Percentiles rank a stretch among this genome's conserved stretches.
These are phyloP conservation scores for Threskiornis aethiopicus DNA, from an alignment of 2,797 vertebrate species.

Conservation along the genomic window DNA sequence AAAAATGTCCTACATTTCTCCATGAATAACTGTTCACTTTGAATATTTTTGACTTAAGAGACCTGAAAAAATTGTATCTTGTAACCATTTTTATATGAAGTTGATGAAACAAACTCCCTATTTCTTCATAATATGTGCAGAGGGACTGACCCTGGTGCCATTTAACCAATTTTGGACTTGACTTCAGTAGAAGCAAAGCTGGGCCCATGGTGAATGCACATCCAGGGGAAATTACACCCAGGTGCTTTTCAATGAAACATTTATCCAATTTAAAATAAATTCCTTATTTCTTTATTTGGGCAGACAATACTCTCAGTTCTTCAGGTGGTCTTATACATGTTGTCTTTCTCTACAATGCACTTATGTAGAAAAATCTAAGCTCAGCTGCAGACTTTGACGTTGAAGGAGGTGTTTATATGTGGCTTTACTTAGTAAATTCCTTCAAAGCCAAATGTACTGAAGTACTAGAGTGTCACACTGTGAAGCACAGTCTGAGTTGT, in stretches of 20 bases:
- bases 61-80: not conserved
- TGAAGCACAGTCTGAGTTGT: not conserved
- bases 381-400: not conserved
- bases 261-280: not conserved
- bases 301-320: not conserved
- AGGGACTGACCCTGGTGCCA: not conserved
- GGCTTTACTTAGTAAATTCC: not conserved
- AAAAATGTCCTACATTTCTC: not conserved
- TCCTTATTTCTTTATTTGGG: not conserved
- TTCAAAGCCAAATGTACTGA: not conserved
- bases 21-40: not conserved
- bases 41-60: not conserved
- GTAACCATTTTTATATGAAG: not conserved
- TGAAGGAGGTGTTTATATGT: not conserved
- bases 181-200: not conserved
- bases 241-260: not conserved
- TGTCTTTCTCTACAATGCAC: not conserved
- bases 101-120: not conserved
- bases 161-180: not conserved
- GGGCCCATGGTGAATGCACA: not conserved
- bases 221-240: not conserved
- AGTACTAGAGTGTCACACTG: not conserved
- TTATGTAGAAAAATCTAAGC: not conserved
- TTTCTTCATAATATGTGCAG: not conserved
- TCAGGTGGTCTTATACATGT: not conserved